Evolutionary conservation across 2,888 invertebrate genomes (phyloP), one percentile per base, ranked within the genome.

Genomic region (Pollenia labialis): DNA sequence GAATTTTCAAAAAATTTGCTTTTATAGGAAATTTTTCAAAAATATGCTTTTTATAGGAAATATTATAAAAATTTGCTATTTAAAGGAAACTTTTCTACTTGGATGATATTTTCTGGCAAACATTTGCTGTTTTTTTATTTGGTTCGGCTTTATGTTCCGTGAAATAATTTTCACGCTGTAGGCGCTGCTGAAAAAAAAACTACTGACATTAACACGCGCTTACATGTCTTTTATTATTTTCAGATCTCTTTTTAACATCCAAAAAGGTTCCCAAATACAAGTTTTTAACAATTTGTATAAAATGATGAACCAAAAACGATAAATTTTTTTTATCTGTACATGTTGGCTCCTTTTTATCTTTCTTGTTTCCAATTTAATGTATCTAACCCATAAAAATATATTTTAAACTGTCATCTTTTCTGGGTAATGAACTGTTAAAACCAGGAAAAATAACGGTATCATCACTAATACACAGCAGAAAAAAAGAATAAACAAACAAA

Each of bases 391-490:
- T 46, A 32, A 11, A 18, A 46, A 48, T 62, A 10, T 46, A 71
- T 69, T 62, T 68, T 75, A 58, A 60, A n/a, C 14, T 60, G 68
- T 58, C 56, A 66, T 66, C 48, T 81, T 68, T 58, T 68, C 9
- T 81, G 81, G 72, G 81, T 84, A 84, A 87, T 87, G 84, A 87
- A 77, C 76, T 81, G 84, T 81, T 87, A 81, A 86, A 84, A 72
- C 81, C 71, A 66, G 64, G 58, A 60, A 60, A 80, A 44, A 9
- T 40, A 79, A 66, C 18, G n/a, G 12, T 64, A 42, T 68, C 71
- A 80, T 62, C 40, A 64, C 77, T 68, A 68, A 66, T 60, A 69
- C 50, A 69, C 46, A 68, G 9, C n/a, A 32, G 12, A 8, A 12
- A 44, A 42, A 6, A 12, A 52, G 16, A 42, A 62, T 52, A 75